Conservation (phyloP, 2,113 vertebrate genomes). For the Nothobranchius furzeri region DNA sequence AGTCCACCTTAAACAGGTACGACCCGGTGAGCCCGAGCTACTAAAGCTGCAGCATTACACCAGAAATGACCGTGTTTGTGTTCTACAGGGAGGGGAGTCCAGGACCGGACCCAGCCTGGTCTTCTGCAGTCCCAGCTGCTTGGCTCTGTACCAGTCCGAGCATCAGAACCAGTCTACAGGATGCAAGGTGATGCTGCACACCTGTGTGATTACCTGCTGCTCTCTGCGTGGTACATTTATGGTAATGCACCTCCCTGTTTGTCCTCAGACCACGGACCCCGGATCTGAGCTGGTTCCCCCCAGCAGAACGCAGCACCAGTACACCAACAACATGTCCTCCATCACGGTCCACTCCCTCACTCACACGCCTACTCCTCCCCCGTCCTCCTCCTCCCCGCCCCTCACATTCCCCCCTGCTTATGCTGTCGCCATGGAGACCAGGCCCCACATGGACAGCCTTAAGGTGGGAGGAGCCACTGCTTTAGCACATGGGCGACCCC, state of each 20-base stretch:
- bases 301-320: constrained; percentile 83
- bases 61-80: constrained; percentile 32
- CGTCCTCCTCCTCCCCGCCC: constrained; percentile 82
- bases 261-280: constrained; percentile 12
- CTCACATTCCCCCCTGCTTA: constrained; percentile 84
- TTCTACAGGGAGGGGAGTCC: constrained; percentile 63
- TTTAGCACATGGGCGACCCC: not conserved
- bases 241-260: constrained; percentile 4
- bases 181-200: constrained; percentile 50
- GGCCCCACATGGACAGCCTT: constrained; percentile 85
- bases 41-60: not conserved
- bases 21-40: not conserved
- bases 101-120: constrained; percentile 62
- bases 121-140: constrained; percentile 95
- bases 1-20: constrained; percentile 77
- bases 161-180: constrained; percentile 19
- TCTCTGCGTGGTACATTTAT: not conserved
- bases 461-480: constrained; percentile 74
- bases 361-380: constrained; percentile 66
- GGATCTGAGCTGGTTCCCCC: not conserved
- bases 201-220: not conserved
- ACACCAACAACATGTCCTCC: constrained; percentile 91
- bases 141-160: constrained; percentile 76
- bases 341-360: constrained; percentile 90
- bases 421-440: constrained; percentile 80